A percentile compares a stretch with the other conserved stretches of the same genome.
Conservation (phyloP, 2,888 invertebrate genomes). For the Cenopis cana region DNA sequence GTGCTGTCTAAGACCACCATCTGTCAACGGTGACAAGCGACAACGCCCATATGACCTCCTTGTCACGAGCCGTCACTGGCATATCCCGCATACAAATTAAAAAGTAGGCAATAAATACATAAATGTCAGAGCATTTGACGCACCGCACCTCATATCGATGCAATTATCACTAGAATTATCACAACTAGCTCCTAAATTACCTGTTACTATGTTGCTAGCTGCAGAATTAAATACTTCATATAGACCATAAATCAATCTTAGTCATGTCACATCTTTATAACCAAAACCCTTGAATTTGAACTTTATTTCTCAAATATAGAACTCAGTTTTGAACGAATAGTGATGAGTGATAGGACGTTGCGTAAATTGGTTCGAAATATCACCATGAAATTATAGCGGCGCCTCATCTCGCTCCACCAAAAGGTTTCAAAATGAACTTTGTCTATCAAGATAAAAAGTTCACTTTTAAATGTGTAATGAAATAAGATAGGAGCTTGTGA, state of each 20-base stretch:
- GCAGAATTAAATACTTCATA: neutral
- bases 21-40: too few relatives aligned
- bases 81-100: neutral
- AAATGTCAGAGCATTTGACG: neutral
- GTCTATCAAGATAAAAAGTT: neutral
- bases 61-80: too few relatives aligned
- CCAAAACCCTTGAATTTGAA: neutral
- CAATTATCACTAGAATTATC: neutral
- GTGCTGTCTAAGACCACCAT: too few relatives aligned
- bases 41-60: neutral
- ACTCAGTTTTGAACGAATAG: neutral
- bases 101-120: neutral
- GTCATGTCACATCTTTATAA: neutral
- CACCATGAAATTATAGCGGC: neutral
- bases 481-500: neutral
- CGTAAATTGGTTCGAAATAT: neutral
- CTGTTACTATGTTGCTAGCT: constrained; percentile 1
- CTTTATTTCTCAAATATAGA: neutral
- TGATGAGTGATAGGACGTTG: neutral
- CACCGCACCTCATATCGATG: neutral
- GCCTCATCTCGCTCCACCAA: neutral
- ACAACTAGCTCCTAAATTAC: neutral
- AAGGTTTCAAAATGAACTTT: neutral
- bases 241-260: neutral
- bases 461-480: too few relatives aligned